Conservation (phyloP, 2,888 invertebrate genomes). For the Lypha dubia region DNA sequence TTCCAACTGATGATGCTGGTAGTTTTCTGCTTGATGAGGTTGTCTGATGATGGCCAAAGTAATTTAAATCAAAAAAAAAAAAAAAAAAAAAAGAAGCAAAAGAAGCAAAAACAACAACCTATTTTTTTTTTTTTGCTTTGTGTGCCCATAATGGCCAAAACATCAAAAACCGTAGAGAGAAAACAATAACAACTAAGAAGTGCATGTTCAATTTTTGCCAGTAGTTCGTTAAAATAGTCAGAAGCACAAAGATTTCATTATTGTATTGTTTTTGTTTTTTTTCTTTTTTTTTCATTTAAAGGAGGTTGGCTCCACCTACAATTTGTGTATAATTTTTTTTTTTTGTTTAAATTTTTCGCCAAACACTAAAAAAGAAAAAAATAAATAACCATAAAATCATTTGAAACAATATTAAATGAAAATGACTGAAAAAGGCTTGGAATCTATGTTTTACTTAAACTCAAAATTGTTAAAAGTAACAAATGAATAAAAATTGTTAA, state of each 20-base stretch:
- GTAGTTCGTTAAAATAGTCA: constrained; percentile 59
- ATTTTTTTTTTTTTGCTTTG: constrained; percentile 6
- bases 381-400: constrained; percentile 41
- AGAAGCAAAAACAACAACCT: constrained; percentile 17
- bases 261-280: no score
- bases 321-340: constrained; percentile 27
- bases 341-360: neutral
- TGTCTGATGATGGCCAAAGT: constrained; percentile 66
- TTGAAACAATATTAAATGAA: constrained; percentile 39
- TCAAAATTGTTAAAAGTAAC: constrained; percentile 61
- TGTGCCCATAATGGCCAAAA: constrained; percentile 61
- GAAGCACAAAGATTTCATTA: constrained; percentile 71
- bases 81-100: constrained; percentile 32
- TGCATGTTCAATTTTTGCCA: constrained; percentile 54
- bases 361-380: constrained; percentile 30
- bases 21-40: constrained; percentile 63
- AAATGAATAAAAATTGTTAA: constrained; percentile 61
- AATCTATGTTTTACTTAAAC: constrained; percentile 42
- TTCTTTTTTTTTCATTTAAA: constrained; percentile 66
- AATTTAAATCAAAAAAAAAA: constrained; percentile 64
- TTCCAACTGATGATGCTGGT: constrained; percentile 64
- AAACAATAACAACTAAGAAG: constrained; percentile 40
- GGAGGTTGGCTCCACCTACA: constrained; percentile 73
- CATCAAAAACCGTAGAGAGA: constrained; percentile 41
- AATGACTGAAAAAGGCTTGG: constrained; percentile 12